Conservation (phyloP, 2,888 invertebrate genomes). For the Ceramica pisi region DNA sequence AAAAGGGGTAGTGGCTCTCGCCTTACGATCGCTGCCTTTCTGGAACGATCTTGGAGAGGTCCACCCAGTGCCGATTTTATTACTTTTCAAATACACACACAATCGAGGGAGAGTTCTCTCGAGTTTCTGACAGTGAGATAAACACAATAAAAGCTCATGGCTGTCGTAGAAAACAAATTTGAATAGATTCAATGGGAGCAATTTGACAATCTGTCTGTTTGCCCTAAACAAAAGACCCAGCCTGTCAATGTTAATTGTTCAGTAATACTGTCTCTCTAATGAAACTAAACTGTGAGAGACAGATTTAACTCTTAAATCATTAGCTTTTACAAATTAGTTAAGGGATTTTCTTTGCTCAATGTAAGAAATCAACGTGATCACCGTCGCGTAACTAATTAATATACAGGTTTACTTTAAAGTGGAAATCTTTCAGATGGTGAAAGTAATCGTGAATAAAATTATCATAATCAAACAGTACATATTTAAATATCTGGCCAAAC, state of each 20-base stretch:
- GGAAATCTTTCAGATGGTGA: not conserved
- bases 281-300: not conserved
- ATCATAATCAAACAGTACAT: too few relatives aligned
- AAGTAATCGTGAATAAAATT: too few relatives aligned
- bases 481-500: too few relatives aligned
- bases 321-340: conserved; percentile 6
- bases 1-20: too few relatives aligned
- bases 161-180: conserved; percentile 9
- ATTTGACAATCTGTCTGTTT: conserved; percentile 10
- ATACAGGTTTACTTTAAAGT: not conserved
- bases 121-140: not conserved
- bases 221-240: not conserved
- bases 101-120: not conserved
- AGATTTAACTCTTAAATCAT: not conserved
- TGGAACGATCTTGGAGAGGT: too few relatives aligned
- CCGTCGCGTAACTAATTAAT: not conserved
- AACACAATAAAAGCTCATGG: conserved; percentile 6
- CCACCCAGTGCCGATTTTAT: too few relatives aligned
- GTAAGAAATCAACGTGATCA: not conserved
- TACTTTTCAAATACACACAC: not conserved
- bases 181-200: not conserved
- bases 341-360: not conserved
- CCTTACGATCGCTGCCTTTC: too few relatives aligned
- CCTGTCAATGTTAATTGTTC: conserved; percentile 9
- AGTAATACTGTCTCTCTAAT: not conserved